phyloP scores from a whole-genome alignment of 2,888 invertebrate genomes.

The Esperia sulphurella region DNA sequence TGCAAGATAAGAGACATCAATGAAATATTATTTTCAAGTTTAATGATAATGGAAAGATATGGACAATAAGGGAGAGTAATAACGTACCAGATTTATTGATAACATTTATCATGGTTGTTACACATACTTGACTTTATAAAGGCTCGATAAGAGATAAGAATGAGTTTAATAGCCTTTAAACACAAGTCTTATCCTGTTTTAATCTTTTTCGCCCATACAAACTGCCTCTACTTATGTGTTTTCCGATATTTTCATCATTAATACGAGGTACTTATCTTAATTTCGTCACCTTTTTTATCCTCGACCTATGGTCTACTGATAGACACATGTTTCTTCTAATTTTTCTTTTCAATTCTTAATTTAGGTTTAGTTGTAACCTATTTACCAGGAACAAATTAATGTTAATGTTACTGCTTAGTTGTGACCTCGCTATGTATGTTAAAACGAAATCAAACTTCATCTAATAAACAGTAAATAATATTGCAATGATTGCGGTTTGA shows the following conservation, averaged over 20 bases:
- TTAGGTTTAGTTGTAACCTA: no score
- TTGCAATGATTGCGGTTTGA: slow-evolving; percentile 48
- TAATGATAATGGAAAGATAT: slow-evolving; percentile 36
- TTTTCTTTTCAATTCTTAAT: no score
- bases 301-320: no score
- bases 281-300: not conserved
- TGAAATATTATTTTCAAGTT: slow-evolving; percentile 39
- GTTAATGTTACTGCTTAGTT: not conserved
- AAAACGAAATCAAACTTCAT: slow-evolving; percentile 22
- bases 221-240: not conserved
- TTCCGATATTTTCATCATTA: not conserved
- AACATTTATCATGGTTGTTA: slow-evolving; percentile 53
- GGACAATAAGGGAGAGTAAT: slow-evolving; percentile 38
- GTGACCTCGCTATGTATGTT: not conserved
- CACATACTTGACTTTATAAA: slow-evolving; percentile 49
- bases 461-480: slow-evolving; percentile 33
- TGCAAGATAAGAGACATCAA: slow-evolving; percentile 51
- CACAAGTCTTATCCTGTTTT: slow-evolving; percentile 25
- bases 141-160: slow-evolving; percentile 59
- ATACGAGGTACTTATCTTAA: not conserved
- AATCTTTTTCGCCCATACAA: not conserved
- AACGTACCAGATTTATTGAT: slow-evolving; percentile 63
- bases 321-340: no score
- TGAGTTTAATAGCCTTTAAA: slow-evolving; percentile 62
- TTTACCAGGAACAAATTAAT: not conserved